Percentiles rank a stretch among this genome's conserved stretches.
Conservation (phyloP, 2,113 vertebrate species). For the Sphaerodactylus townsendi region DNA sequence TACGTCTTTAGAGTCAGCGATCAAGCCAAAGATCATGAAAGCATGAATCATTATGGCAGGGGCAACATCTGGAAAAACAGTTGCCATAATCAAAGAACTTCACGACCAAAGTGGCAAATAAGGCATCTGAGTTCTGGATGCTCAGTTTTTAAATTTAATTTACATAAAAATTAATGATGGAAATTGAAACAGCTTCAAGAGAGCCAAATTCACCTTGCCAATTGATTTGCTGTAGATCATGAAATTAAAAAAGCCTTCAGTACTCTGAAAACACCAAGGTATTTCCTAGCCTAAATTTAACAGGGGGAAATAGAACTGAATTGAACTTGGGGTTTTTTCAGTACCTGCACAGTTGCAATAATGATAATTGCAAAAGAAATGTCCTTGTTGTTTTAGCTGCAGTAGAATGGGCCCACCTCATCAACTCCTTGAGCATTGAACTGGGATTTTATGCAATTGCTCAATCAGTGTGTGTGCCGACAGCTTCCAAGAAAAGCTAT, state of each 20-base stretch:
- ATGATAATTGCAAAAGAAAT: conserved; percentile 70
- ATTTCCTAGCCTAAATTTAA: conserved; percentile 61
- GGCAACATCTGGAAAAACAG: conserved; percentile 2
- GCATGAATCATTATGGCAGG: conserved; percentile 2
- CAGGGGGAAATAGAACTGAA: conserved; percentile 62
- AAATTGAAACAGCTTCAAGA: conserved; percentile 49
- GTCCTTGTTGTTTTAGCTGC: conserved; percentile 73
- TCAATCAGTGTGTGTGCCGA: conserved; percentile 60
- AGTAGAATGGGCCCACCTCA: conserved; percentile 59
- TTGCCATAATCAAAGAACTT: conserved; percentile 20
- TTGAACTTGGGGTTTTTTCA: conserved; percentile 66
- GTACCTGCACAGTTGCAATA: conserved; percentile 66
- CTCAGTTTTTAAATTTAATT: conserved; percentile 56
- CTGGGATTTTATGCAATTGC: conserved; percentile 63
- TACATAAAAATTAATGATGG: conserved; percentile 51
- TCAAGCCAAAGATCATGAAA: background rate
- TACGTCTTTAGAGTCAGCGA: conserved; percentile 7
- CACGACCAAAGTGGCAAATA: conserved; percentile 16
- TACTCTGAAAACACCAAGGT: conserved; percentile 61
- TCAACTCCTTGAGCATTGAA: conserved; percentile 60
- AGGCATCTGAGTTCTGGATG: conserved; percentile 35
- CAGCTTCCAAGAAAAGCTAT: conserved; percentile 70
- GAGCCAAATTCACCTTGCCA: conserved; percentile 36
- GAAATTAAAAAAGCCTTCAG: conserved; percentile 55
- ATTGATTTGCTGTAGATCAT: conserved; percentile 41